Conservation (phyloP, 2,113 vertebrate genomes). For the Rhinichthys klamathensis region DNA sequence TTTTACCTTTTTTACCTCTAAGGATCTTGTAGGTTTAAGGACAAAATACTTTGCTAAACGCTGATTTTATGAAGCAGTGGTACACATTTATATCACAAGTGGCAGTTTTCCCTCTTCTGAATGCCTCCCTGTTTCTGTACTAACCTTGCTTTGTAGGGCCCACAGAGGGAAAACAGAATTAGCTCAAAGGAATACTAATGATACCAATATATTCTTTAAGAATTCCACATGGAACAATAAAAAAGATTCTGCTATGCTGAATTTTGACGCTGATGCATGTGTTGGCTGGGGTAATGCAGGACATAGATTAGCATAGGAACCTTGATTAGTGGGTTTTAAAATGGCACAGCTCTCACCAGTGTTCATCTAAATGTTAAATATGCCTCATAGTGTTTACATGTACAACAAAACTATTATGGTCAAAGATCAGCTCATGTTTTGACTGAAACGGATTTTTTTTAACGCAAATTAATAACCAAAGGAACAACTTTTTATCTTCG, state of each 20-base stretch:
- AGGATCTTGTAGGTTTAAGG: conserved; percentile 13
- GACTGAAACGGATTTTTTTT: background rate
- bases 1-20: background rate
- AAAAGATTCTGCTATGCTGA: background rate
- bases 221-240: conserved; percentile 49
- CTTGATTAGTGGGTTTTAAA: background rate
- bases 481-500: background rate
- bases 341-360: background rate
- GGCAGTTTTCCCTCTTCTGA: conserved; percentile 21
- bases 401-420: background rate
- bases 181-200: conserved; percentile 75
- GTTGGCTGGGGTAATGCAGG: background rate
- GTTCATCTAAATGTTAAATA: background rate
- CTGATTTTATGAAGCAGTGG: conserved; percentile 4
- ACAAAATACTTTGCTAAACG: background rate
- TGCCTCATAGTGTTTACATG: background rate
- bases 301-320: background rate
- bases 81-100: conserved; percentile 32
- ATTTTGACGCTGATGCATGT: background rate
- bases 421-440: background rate
- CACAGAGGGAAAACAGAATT: conserved; percentile 65
- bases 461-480: background rate
- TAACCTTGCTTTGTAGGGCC: conserved; percentile 73
- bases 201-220: conserved; percentile 60
- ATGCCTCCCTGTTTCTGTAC: conserved; percentile 59